These are phyloP conservation scores for Parapristionchus giblindavisi DNA, from an alignment of 2,888 invertebrate species.

Conservation along the genomic window DNA sequence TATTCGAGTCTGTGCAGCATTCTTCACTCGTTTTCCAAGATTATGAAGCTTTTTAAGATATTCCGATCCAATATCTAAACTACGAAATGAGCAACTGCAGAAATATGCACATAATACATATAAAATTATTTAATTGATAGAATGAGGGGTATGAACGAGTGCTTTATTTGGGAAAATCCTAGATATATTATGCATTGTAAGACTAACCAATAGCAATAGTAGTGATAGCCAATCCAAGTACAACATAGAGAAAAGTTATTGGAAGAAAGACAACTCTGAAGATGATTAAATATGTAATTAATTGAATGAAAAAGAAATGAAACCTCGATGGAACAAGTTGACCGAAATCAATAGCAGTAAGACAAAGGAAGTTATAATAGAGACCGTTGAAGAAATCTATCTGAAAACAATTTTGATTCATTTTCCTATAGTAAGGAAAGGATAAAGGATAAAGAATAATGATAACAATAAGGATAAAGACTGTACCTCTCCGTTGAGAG, in stretches of 20 bases:
- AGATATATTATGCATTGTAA: no score
- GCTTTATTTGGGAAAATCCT: no score
- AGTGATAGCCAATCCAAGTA: conserved; percentile 68
- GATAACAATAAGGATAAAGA: no score
- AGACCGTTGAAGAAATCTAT: conserved; percentile 68
- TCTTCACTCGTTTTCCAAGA: conserved; percentile 66
- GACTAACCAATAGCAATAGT: conserved; percentile 67
- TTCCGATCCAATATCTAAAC: conserved; percentile 65
- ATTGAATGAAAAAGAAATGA: not conserved
- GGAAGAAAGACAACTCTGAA: conserved; percentile 63
- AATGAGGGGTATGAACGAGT: no score
- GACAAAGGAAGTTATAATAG: conserved; percentile 67
- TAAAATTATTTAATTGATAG: no score
- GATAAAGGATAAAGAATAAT: no score
- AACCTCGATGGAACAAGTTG: conserved; percentile 62
- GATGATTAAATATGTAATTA: not conserved
- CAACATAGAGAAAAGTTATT: conserved; percentile 68
- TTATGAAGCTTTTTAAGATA: conserved; percentile 68
- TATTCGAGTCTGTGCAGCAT: conserved; percentile 65
- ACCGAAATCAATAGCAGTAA: conserved; percentile 69
- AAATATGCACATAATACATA: no score
- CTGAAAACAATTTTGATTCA: conserved; percentile 41
- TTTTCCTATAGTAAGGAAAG: not conserved
- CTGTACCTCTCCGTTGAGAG: conserved; percentile 67
- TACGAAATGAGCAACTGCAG: not conserved